Evolutionary conservation across 2,113 vertebrate species (phyloP), one percentile per base, ranked within the genome.

Genomic region (Pygoscelis antarcticus): DNA sequence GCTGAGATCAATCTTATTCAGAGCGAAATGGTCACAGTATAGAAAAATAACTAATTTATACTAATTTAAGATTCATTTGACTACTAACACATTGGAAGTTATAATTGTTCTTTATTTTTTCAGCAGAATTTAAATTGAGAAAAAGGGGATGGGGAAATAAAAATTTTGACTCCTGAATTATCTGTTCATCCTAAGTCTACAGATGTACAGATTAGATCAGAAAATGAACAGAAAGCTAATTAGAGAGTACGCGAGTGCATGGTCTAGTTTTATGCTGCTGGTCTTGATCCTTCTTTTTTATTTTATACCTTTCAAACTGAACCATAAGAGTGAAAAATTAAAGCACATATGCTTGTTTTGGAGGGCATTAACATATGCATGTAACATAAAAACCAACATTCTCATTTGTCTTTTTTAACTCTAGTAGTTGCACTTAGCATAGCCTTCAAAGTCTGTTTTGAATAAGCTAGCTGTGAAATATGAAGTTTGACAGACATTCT

Each of bases 381-480:
- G 20, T 25, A 62, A 87, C 95, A 78, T 42, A 66, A 90, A 92
- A 60, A 13, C 0, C 27, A 92, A 60, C 14, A 44, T 78, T 93
- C 23, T 87, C 51, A 75, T 77, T 86, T 89, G 38, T 51, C 32
- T 29, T 78, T 83, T 90, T 49, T 89, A 89, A 80, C 51, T 70
- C 46, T 54, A 81, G 52, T 16, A 92, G 40, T 83, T 80, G 38
- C 29, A 87, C 34, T 96, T 78, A 70, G 82, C n/a, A 72, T 58
- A 75, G 79, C 36, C 61, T 82, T 88, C 47, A 17, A 90, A 90
- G 89, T 89, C 88, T 95, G 76, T 72, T 95, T 94, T 65, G 74
- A 94, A 92, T 96, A 93, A 97, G 27, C 38, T 64, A 78, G 86
- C 49, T 89, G 80, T 91, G 87, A 95, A 93, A 82, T 87, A 93